A percentile compares a stretch with the other conserved stretches of the same genome.
These are phyloP conservation scores for Drosophila stalkeri DNA, from an alignment of 2,888 invertebrate genomes.

Conservation along the genomic window DNA sequence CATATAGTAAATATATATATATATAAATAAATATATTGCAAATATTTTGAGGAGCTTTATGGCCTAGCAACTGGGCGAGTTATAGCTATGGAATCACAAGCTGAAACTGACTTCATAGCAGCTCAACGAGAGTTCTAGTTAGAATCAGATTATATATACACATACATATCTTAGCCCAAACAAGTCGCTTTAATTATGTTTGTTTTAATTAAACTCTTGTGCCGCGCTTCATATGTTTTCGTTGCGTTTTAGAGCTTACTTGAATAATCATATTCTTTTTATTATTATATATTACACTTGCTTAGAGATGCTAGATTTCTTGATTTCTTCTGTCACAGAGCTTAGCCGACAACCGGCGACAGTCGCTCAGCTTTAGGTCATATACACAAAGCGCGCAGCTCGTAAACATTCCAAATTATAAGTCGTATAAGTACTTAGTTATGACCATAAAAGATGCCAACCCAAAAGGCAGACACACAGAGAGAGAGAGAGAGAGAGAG, in stretches of 20 bases:
- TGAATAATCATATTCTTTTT: constrained; percentile 8
- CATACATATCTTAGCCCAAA: background rate
- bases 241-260: constrained; percentile 7
- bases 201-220: constrained; percentile 11
- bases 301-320: constrained; percentile 4
- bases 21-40: background rate
- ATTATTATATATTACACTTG: constrained; percentile 26
- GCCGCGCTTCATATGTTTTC: background rate
- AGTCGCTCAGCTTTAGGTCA: constrained; percentile 21
- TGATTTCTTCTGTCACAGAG: constrained; percentile 20
- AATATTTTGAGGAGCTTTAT: constrained; percentile 2
- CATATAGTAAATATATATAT: background rate
- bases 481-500: background rate
- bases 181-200: constrained; percentile 3
- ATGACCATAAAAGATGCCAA: constrained; percentile 68
- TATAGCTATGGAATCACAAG: background rate
- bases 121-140: background rate
- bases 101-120: background rate
- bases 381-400: constrained; percentile 34
- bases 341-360: constrained; percentile 2
- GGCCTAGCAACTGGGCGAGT: background rate
- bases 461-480: constrained; percentile 16
- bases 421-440: constrained; percentile 78
- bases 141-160: background rate
- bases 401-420: constrained; percentile 75